phyloP scores from a whole-genome alignment of 2,888 invertebrate species.

The Standfussiana lucernea region DNA sequence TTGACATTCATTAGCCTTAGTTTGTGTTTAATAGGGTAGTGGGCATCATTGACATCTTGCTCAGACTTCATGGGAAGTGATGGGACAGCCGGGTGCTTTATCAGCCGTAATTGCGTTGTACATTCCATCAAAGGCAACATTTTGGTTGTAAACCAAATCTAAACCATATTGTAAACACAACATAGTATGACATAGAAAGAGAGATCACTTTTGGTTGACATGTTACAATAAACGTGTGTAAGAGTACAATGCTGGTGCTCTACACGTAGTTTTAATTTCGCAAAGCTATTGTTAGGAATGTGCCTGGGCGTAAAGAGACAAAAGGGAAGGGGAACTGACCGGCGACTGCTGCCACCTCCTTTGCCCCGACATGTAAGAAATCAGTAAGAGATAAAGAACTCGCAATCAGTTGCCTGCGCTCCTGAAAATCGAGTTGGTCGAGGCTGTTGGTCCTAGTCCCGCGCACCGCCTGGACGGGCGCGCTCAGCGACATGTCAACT shows the following conservation, averaged over 20 bases:
- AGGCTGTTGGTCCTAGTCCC: conserved; percentile 94
- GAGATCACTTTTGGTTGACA: conserved; percentile 28
- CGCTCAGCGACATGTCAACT: conserved; percentile 90
- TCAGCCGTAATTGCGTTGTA: conserved; percentile 9
- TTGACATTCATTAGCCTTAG: not conserved
- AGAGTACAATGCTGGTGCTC: conserved; percentile 68
- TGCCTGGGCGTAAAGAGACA: conserved; percentile 71
- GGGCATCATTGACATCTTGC: not conserved
- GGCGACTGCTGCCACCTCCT: conserved; percentile 89
- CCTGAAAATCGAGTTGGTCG: conserved; percentile 97
- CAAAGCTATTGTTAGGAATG: conserved; percentile 86
- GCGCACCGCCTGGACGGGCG: conserved; percentile 90
- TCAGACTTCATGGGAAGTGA: conserved; percentile 11
- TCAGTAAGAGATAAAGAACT: conserved; percentile 96
- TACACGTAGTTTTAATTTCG: conserved; percentile 79
- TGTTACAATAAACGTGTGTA: conserved; percentile 48
- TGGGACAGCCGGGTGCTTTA: not conserved
- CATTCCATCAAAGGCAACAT: not conserved
- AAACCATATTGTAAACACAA: conserved; percentile 25
- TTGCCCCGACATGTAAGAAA: conserved; percentile 94
- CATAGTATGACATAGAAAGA: conserved; percentile 20
- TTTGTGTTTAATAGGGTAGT: not conserved
- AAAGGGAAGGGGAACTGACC: conserved; percentile 82
- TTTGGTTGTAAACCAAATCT: conserved; percentile 14
- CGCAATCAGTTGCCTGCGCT: conserved; percentile 96